A percentile compares a stretch with the other conserved stretches of the same genome.
Evolutionary conservation across 92 coral and sea anemone species (phyloP).

Genomic region (Pocillopora meandrina): DNA sequence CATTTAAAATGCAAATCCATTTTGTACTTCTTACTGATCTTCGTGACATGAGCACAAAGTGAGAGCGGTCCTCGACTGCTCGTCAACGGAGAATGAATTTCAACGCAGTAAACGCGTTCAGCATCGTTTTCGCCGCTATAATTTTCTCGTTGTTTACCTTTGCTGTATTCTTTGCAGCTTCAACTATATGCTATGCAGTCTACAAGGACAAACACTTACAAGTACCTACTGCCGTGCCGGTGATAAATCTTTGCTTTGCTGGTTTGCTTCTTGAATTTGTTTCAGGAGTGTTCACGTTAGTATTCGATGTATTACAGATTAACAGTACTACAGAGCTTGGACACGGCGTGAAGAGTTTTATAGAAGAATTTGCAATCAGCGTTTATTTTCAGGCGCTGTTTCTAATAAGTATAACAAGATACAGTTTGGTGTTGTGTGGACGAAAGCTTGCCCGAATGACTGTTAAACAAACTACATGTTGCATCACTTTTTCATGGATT

Average conservation of each 20-base stretch:
- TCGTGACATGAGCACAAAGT: too few species aligned
- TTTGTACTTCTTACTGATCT: background rate
- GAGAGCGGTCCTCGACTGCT: background rate
- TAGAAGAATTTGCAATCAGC: conserved; percentile 59
- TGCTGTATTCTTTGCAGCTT: conserved; percentile 1
- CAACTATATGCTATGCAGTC: conserved; percentile 65
- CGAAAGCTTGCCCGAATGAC: conserved; percentile 27
- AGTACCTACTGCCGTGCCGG: conserved; percentile 60
- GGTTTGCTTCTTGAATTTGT: conserved; percentile 58
- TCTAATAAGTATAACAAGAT: conserved; percentile 63
- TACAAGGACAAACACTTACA: conserved; percentile 62
- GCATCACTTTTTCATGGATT: conserved; percentile 51
- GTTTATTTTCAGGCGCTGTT: conserved; percentile 60
- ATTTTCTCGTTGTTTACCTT: conserved; percentile 12
- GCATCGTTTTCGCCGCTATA: conserved; percentile 8
- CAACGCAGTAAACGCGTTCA: background rate
- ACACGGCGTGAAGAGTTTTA: conserved; percentile 20
- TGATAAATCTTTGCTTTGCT: conserved; percentile 58
- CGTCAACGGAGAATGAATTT: conserved; percentile 21
- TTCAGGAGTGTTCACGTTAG: conserved; percentile 25
- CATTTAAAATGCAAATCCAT: background rate
- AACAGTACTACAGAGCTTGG: background rate
- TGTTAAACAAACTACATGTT: conserved; percentile 36
- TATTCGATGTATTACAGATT: conserved; percentile 23
- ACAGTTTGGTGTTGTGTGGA: conserved; percentile 57